Evolutionary conservation across 2,113 vertebrate genomes (phyloP), one percentile per base, ranked within the genome.

Genomic region (Hippoglossus stenolepis): DNA sequence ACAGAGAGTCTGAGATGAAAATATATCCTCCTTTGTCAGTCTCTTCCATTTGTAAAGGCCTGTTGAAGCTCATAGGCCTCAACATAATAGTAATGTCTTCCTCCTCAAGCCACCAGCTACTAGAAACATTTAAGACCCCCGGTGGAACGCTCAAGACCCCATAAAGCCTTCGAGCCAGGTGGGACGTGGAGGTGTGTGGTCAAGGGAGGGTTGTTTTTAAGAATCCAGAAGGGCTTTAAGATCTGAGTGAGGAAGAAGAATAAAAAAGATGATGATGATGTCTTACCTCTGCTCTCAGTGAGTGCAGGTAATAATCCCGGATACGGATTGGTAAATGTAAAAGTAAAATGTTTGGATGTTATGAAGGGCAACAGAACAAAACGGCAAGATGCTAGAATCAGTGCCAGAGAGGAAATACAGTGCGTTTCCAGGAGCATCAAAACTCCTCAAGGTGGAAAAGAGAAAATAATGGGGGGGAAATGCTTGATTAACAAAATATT

Each of bases 21-120:
- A 43, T 2, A 43, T 18, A 18, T 49, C 47, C 18, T 53, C 51
- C 18, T 53, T 14, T n/a, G 7, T 53, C 18, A 53, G 51, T 75
- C 70, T 47, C 15, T 35, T 63, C 60, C 73, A 80, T 90, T 80
- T 79, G 61, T 73, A 75, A n/a, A 26, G 54, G 57, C 70, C 69
- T 67, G 65, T 24, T 54, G 61, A 60, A 82, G 70, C 82, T 87
- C 71, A 72, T 85, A 89, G 87, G 65, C n/a, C 59, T 65, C 58
- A 4, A 54, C 61, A 38, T 76, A 51, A 65, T 56, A 68, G 58
- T 61, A 20, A 70, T 40, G 43, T 79, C 76, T 53, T 57, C 61
- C 68, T 68, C 40, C 57, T 28, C 51, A 2, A 60, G 73, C 5
- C 28, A 31, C 28, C 28, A 31, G 51, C 20, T 8, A 64, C 68